Evolutionary conservation across 2,888 invertebrate genomes (phyloP), one percentile per base, ranked within the genome.

Genomic region (Chaetogeoica ovagalla): DNA sequence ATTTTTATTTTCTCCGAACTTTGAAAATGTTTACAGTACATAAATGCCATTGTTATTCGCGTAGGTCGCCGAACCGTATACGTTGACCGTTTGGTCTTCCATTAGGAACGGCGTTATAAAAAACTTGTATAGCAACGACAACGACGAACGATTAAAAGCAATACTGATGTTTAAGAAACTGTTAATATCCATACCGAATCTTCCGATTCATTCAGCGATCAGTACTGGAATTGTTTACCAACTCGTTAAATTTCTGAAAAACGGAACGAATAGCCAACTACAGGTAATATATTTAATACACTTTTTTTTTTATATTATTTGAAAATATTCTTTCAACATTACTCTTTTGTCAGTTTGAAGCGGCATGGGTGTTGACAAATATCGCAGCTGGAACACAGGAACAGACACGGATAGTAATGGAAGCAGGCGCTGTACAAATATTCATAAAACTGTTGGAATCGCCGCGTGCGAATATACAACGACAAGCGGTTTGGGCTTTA

Each of bases 351-450:
- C 85, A 98, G 94, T 99, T 99, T 88, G 98, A 99, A 89, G 97
- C 98, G 76, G 98, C 98, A 70, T 99, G 98, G 98, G 97, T 97
- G 5, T 87, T 99, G 84, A 99, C 98, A 83, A 99, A 99, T 88
- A 97, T 99, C 85, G 98, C 98, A 1, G 97, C 97, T 1, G 98
- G 98, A 37, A 97, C 97, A 2, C 96, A 97, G 21, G 91, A 92
- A 83, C 98, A 99, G 88, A 99, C 98, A 0, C 91, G 93, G 83
- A 93, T 95, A 85, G 97, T 98, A n/a, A 94, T 98, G 82, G 95
- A 97, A 84, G 94, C 95, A 65, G 96, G 96, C 17, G 97, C 97
- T 17, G 96, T 98, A 82, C 93, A 94, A 30, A 93, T 95, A 85
- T 94, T 98, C 85, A 94, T 98, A 84, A 89, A 90, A 74, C 88